Conservation (phyloP, 2,113 vertebrate species). For the Sturnira hondurensis region DNA sequence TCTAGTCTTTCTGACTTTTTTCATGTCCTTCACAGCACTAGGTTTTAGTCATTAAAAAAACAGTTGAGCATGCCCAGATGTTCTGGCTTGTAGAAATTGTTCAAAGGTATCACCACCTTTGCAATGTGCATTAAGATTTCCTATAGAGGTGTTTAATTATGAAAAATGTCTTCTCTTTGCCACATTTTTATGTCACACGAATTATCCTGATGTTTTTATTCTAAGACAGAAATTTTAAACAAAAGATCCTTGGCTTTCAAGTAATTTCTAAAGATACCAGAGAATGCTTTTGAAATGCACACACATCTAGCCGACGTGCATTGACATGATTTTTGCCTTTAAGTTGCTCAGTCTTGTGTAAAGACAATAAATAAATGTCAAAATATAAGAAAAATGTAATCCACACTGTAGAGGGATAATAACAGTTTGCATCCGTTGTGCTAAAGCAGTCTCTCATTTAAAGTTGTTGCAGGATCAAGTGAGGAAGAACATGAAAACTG, state of each 20-base stretch:
- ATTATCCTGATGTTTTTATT: neutral
- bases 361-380: neutral
- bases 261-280: neutral
- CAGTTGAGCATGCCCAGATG: neutral
- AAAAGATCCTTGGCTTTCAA: neutral
- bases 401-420: neutral
- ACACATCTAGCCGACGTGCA: neutral
- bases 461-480: neutral
- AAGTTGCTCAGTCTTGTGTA: neutral
- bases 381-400: neutral
- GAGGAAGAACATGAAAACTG: neutral
- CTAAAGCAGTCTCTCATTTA: neutral
- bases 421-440: neutral
- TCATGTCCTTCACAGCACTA: neutral
- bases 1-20: neutral
- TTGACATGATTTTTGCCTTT: neutral
- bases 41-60: neutral
- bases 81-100: neutral
- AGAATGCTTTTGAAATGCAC: neutral
- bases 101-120: neutral
- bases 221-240: neutral
- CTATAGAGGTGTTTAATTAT: neutral
- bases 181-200: neutral
- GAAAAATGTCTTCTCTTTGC: neutral
- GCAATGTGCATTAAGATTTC: neutral